phyloP scores from a whole-genome alignment of 2,888 invertebrate genomes.

The Mystacides longicornis region DNA sequence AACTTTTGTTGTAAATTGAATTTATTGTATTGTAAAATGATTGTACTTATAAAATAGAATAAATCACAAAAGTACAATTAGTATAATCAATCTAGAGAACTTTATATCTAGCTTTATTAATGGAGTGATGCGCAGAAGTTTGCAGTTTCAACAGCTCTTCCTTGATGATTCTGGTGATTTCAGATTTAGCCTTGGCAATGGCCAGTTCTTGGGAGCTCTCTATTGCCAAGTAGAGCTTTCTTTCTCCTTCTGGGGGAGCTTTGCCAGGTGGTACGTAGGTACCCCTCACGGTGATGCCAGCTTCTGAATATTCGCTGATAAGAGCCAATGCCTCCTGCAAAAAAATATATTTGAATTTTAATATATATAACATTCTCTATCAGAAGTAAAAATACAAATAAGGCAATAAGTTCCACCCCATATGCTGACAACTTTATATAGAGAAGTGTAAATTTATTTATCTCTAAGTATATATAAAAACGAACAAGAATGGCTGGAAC shows the following conservation, averaged over 20 bases:
- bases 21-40: no score
- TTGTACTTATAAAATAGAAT: no score
- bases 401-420: no score
- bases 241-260: constrained; percentile 82
- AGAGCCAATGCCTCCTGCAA: constrained; percentile 90
- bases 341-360: not conserved
- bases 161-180: constrained; percentile 95
- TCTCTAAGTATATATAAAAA: no score
- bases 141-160: constrained; percentile 92
- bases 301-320: constrained; percentile 98
- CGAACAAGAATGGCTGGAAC: no score
- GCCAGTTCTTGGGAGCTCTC: constrained; percentile 96
- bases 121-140: constrained; percentile 77
- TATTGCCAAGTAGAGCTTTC: constrained; percentile 96
- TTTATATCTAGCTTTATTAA: constrained; percentile 91
- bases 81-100: constrained; percentile 55
- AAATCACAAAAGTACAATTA: not conserved
- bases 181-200: constrained; percentile 91
- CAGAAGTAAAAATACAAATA: no score
- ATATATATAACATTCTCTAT: not conserved
- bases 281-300: constrained; percentile 97
- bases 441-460: no score
- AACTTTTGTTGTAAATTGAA: no score
- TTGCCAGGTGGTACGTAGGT: constrained; percentile 90
- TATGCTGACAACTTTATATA: no score